Conservation (phyloP, 2,113 vertebrate genomes). For the Sus scrofa region DNA sequence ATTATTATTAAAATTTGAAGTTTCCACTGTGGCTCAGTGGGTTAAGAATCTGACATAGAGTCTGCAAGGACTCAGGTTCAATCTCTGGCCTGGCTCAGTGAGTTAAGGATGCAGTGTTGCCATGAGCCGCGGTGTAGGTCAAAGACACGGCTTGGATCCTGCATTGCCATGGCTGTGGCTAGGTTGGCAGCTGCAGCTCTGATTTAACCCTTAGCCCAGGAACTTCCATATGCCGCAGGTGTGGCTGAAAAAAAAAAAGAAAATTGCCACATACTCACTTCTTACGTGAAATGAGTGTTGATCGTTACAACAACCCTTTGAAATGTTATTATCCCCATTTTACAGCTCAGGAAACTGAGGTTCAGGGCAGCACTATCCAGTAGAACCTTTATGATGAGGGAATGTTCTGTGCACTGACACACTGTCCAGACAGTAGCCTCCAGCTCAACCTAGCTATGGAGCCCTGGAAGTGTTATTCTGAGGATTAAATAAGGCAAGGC, state of each 20-base stretch:
- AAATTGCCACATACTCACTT: neutral
- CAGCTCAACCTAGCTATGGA: accelerated
- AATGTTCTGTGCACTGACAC: neutral
- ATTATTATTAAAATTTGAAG: neutral
- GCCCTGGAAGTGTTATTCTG: neutral
- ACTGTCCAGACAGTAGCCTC: accelerated
- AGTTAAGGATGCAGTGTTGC: too few relatives aligned
- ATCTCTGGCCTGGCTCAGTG: too few relatives aligned
- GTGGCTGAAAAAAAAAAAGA: too few relatives aligned
- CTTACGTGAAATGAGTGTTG: neutral
- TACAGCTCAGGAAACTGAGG: neutral
- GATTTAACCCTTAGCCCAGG: too few relatives aligned
- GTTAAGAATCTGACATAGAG: neutral
- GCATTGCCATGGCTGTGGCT: too few relatives aligned
- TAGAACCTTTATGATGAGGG: neutral
- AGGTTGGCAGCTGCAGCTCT: too few relatives aligned
- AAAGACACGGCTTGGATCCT: too few relatives aligned
- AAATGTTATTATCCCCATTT: neutral
- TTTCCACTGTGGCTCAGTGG: neutral
- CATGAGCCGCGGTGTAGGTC: too few relatives aligned
- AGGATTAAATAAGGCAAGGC: neutral
- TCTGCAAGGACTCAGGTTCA: too few relatives aligned
- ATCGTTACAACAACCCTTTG: neutral
- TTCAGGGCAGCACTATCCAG: neutral
- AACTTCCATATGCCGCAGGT: too few relatives aligned